Conservation (phyloP, 1,140 invertebrate genomes). For the Ceratoteleas bidentatus region DNA sequence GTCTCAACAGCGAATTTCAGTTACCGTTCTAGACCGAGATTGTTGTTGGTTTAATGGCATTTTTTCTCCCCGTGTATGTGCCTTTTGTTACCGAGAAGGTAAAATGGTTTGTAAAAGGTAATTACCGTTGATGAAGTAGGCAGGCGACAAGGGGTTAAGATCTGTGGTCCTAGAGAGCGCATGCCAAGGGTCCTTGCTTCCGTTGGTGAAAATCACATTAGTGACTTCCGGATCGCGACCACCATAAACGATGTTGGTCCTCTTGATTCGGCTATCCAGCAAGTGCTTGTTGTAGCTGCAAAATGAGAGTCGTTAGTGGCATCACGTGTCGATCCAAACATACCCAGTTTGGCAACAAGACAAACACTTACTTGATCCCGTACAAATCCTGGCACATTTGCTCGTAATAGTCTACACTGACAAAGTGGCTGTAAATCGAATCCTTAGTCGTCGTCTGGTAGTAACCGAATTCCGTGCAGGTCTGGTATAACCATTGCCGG, state of each 20-base stretch:
- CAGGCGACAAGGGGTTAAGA: slow-evolving; percentile 81
- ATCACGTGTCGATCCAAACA: no score
- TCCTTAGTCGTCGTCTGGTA: slow-evolving; percentile 86
- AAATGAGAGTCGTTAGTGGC: no score
- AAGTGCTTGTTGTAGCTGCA: slow-evolving; percentile 80
- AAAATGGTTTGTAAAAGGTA: no score
- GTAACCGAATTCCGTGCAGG: slow-evolving; percentile 92
- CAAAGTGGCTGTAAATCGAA: slow-evolving; percentile 85
- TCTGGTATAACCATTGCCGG: slow-evolving; percentile 90
- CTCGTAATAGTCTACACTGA: slow-evolving; percentile 77
- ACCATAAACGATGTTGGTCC: slow-evolving; percentile 85
- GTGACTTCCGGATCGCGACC: slow-evolving; percentile 82
- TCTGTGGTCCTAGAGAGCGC: slow-evolving; percentile 83
- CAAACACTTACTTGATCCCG: slow-evolving; percentile 77
- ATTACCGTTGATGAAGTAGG: slow-evolving; percentile 80
- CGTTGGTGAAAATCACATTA: slow-evolving; percentile 86
- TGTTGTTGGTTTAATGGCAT: no score
- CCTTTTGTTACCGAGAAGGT: no score
- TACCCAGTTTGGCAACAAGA: no score
- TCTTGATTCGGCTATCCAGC: slow-evolving; percentile 79
- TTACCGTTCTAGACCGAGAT: no score
- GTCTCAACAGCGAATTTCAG: no score
- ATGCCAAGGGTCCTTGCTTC: slow-evolving; percentile 85
- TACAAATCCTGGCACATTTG: slow-evolving; percentile 87
- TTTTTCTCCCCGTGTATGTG: no score